These are phyloP conservation scores for Luscinia luscinia DNA, from an alignment of 2,797 vertebrate genomes.

Conservation along the genomic window DNA sequence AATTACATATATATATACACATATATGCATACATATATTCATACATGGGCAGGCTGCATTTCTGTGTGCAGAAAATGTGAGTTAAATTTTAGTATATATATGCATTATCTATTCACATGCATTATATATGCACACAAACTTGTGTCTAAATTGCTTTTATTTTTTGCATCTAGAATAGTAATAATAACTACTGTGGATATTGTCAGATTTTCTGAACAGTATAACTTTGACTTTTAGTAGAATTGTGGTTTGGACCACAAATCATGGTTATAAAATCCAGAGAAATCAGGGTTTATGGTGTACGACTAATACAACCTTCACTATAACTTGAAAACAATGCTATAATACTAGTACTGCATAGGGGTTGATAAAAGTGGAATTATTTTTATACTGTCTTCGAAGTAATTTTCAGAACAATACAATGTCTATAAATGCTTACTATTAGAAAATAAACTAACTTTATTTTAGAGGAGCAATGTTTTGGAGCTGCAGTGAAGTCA, in stretches of 20 bases:
- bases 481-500: neutral
- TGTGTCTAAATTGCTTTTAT: neutral
- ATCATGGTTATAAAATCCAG: slow-evolving; percentile 2
- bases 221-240: neutral
- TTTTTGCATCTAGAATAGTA: neutral
- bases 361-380: neutral
- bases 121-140: neutral
- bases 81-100: neutral
- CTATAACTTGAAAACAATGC: neutral
- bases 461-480: neutral
- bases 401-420: neutral
- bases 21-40: neutral
- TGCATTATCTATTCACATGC: neutral
- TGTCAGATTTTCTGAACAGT: neutral
- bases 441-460: slow-evolving; percentile 19
- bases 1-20: neutral
- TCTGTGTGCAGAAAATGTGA: neutral
- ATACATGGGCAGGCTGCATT: neutral
- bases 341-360: neutral
- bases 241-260: slow-evolving; percentile 4
- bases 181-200: neutral
- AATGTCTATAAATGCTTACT: neutral
- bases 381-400: slow-evolving; percentile 35
- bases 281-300: slow-evolving; percentile 7
- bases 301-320: neutral